Conservation (phyloP, 2,888 invertebrate species). For the Leucophenga maculata region DNA sequence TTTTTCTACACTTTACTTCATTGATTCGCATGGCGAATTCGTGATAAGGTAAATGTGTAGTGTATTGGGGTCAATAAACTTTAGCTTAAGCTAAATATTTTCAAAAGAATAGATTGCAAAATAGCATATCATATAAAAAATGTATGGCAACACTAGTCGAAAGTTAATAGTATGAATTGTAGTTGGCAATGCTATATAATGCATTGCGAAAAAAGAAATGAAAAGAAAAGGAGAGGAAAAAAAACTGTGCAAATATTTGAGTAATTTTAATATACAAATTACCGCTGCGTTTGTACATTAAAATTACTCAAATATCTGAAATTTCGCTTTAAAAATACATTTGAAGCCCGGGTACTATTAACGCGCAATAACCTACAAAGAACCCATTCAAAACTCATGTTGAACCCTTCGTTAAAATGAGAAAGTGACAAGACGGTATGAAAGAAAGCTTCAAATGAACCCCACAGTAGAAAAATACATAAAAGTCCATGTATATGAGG, state of each 20-base stretch:
- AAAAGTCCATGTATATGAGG: conserved; percentile 7
- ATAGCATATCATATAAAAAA: neutral
- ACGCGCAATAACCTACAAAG: conserved; percentile 49
- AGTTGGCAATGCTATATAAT: too few relatives aligned
- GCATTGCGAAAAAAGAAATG: too few relatives aligned
- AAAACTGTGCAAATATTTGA: too few relatives aligned
- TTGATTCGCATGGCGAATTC: conserved; percentile 2
- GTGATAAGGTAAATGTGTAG: conserved; percentile 4
- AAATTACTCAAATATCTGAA: too few relatives aligned
- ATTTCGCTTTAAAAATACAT: too few relatives aligned
- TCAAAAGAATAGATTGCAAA: neutral
- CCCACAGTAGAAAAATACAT: conserved; percentile 27
- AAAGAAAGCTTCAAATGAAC: neutral
- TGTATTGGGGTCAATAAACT: conserved; percentile 12
- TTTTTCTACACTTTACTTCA: conserved; percentile 3
- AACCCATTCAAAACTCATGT: conserved; percentile 35
- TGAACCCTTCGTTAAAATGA: conserved; percentile 43
- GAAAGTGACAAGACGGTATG: too few relatives aligned
- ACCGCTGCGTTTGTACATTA: too few relatives aligned
- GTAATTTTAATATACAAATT: too few relatives aligned
- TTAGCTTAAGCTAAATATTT: neutral
- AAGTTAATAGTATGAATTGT: too few relatives aligned
- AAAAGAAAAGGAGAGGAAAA: too few relatives aligned
- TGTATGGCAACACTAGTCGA: neutral
- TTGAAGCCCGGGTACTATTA: conserved; percentile 31